Percentiles rank a stretch among this genome's conserved stretches.
These are phyloP conservation scores for Saguinus midas DNA, from an alignment of 2,113 vertebrate genomes.

Conservation along the genomic window DNA sequence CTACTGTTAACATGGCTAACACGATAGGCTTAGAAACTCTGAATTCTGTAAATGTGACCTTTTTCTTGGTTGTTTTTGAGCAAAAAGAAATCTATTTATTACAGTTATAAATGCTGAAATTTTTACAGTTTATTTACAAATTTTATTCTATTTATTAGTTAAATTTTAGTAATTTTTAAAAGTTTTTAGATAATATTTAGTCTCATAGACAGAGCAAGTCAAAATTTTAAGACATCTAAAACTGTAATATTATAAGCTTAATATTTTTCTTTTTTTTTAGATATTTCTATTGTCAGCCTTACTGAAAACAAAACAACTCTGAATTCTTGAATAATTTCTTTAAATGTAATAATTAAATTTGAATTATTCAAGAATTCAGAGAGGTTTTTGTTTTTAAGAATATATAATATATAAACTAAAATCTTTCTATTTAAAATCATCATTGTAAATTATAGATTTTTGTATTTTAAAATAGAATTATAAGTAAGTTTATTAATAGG, in stretches of 20 bases:
- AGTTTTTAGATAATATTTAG: neutral
- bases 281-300: neutral
- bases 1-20: neutral
- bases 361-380: neutral
- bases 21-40: neutral
- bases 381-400: neutral
- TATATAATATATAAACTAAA: neutral
- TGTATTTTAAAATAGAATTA: slow-evolving; percentile 12
- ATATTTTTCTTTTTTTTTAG: neutral
- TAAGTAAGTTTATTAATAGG: neutral
- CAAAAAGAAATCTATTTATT: neutral
- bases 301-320: neutral
- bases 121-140: neutral
- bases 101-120: neutral
- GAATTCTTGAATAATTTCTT: slow-evolving; percentile 6
- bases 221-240: neutral
- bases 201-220: neutral
- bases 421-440: neutral
- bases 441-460: neutral
- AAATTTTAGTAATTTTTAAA: slow-evolving; percentile 1
- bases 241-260: neutral
- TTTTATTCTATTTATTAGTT: neutral
- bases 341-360: neutral
- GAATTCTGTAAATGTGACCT: neutral
- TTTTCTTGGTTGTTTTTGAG: neutral